phyloP scores from a whole-genome alignment of 1,140 invertebrate species.

The Mylabris phalerata region DNA sequence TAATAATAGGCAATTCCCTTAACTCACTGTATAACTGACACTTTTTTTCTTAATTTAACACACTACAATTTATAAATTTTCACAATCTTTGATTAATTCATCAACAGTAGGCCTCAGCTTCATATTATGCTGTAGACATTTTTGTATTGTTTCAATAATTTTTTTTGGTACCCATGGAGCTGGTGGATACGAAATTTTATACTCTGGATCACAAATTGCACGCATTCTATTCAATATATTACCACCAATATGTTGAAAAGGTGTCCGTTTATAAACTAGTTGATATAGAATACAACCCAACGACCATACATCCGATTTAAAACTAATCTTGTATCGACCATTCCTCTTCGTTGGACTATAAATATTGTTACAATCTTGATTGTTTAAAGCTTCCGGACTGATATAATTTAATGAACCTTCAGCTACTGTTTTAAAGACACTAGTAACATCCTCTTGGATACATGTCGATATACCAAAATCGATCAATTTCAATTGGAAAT shows the following conservation, averaged over 20 bases:
- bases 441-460: constrained; percentile 82
- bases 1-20: too few species aligned
- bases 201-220: constrained; percentile 65
- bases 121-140: constrained; percentile 65
- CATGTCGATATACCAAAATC: constrained; percentile 97
- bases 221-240: constrained; percentile 52
- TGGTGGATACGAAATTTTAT: constrained; percentile 66
- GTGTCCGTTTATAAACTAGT: constrained; percentile 83
- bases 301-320: constrained; percentile 94
- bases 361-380: constrained; percentile 45
- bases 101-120: constrained; percentile 62
- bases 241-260: constrained; percentile 84
- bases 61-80: constrained; percentile 2
- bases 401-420: constrained; percentile 94
- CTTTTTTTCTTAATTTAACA: too few species aligned
- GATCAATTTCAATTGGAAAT: constrained; percentile 85
- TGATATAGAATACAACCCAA: constrained; percentile 94
- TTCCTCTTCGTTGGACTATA: constrained; percentile 43
- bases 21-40: too few species aligned
- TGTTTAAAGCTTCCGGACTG: constrained; percentile 84
- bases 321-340: constrained; percentile 36
- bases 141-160: constrained; percentile 54
- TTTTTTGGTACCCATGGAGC: constrained; percentile 41
- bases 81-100: constrained; percentile 48
- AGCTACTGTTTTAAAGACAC: constrained; percentile 73